Base-by-base conservation (phyloP, 2,113 vertebrate species). In the Tyto alba region DNA sequence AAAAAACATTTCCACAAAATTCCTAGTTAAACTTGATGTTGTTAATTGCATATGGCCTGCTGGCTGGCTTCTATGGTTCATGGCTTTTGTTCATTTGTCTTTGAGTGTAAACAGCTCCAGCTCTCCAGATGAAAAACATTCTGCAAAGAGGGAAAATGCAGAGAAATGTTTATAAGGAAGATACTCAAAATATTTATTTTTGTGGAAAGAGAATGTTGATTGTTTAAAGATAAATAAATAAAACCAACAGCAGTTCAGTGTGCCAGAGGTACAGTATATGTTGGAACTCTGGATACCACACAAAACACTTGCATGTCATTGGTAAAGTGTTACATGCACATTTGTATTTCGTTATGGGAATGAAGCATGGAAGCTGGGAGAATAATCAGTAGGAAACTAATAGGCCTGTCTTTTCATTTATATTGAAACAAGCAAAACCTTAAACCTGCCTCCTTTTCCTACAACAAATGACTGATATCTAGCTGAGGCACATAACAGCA, bases 221-320 rank as follows among this genome's bases (percentile, higher is more conserved):
- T 55, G 57, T 53, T 89, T 57, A 23, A 76, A 79, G 67, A 48
- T 15, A 87, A 93, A 90, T 59, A 87, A 89, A 79, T n/a, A 50
- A 88, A 83, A 7, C 25, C 76, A 72, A 1, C 47, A 55, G 14
- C 29, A 41, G 66, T 25, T 76, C 18, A 6, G 1, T 74, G 63
- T 60, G 66, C 47, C 43, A 45, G 86, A 57, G 80, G 60, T 72
- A 4, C 15, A 29, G 40, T 52, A 4, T 2, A 8, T 7, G 13
- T 30, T 55, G n/a, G 27, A 13, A 8, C 71, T 68, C 73, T 53
- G 85, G 79, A 3, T 38, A 0, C 20, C 12, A 1, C 0, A 3
- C 20, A 8, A 26, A 9, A 17, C 0, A 3, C 38, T 20, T 5
- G 25, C 10, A 20, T 29, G 66, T 59, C 64, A 0, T 0, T 32